Base-by-base conservation (phyloP, 2,888 invertebrate genomes). In the Eutolmus rufibarbis region DNA sequence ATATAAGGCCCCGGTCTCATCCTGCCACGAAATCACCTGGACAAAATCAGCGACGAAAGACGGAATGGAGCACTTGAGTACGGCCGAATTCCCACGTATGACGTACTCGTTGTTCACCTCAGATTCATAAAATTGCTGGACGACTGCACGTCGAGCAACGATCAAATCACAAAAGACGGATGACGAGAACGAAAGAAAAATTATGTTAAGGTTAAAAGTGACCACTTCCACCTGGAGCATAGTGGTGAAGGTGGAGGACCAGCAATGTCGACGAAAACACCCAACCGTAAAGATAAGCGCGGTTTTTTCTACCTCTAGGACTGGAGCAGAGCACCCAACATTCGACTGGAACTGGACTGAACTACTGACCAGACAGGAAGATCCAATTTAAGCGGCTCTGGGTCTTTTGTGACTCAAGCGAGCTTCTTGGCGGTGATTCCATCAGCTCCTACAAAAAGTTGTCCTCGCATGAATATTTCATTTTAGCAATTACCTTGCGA, bases 11-110 rank as follows among this genome's bases (percentile, higher is more conserved):
- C 92, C 92, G 87, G 91, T 91, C 87, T 96, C 95, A 90, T 95
- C 94, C 90, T 95, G 94, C 96, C 96, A 96, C 89, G 95, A 94
- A 88, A 95, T 94, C 78, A 96, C 95, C 89, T 94, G 94, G 82
- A 96, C 95, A 92, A 95, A 96, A 93, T 96, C 96, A 88, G 95
- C 95, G 88, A 96, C 95, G 92, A 95, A 96, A 90, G 95, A 95
- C 82, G 96, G 96, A 89, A 96, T 95, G 91, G 95, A 95, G 93
- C 96, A 96, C 92, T 96, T 96, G 89, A 96, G 92, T 87, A 96
- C 94, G 43, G 95, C 96, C 88, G 95, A 94, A 93, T 96, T 96
- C 89, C 96, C 96, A 87, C 95, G 93, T 90, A 96, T 96, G 88
- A 96, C 96, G 92, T 96, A 95, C 91, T 96, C 96, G 89, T 95